A percentile compares a stretch with the other conserved stretches of the same genome.
These are phyloP conservation scores for Orbicella faveolata DNA, from an alignment of 64 coral and sea anemone species.

Conservation along the genomic window DNA sequence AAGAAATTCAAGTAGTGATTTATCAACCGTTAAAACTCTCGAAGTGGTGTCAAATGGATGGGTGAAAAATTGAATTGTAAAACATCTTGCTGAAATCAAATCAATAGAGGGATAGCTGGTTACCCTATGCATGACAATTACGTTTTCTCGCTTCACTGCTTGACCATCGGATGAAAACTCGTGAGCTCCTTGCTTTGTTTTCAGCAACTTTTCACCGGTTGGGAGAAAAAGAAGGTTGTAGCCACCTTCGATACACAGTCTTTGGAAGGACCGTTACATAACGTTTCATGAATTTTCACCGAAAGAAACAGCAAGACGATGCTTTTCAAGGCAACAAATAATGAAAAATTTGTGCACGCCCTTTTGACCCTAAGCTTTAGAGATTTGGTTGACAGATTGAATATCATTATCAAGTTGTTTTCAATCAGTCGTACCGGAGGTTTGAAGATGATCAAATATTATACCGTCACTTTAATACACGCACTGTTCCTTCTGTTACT, in stretches of 20 bases:
- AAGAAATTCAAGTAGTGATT: not conserved
- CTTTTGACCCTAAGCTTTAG: slow-evolving; percentile 5
- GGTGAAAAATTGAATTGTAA: not conserved
- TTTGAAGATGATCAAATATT: too few species aligned
- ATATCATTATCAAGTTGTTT: slow-evolving; percentile 9
- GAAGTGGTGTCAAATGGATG: not conserved
- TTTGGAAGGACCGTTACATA: too few species aligned
- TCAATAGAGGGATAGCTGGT: not conserved
- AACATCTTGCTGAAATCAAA: not conserved
- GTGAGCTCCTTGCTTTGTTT: too few species aligned
- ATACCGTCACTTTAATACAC: too few species aligned
- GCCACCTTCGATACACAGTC: too few species aligned
- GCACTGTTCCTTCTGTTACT: too few species aligned
- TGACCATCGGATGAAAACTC: not conserved
- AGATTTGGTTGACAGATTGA: slow-evolving; percentile 2
- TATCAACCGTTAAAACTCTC: not conserved
- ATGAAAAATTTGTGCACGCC: not conserved
- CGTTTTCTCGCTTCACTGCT: not conserved
- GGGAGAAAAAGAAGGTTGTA: too few species aligned
- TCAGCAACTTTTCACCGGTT: too few species aligned
- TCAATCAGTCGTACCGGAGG: too few species aligned
- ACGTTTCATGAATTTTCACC: not conserved
- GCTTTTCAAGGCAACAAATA: not conserved
- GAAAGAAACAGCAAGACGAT: not conserved
- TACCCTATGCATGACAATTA: not conserved